Percentiles rank a stretch among this genome's conserved stretches.
Evolutionary conservation across 2,797 vertebrate genomes (phyloP).

Genomic region (Heterohyrax brucei): DNA sequence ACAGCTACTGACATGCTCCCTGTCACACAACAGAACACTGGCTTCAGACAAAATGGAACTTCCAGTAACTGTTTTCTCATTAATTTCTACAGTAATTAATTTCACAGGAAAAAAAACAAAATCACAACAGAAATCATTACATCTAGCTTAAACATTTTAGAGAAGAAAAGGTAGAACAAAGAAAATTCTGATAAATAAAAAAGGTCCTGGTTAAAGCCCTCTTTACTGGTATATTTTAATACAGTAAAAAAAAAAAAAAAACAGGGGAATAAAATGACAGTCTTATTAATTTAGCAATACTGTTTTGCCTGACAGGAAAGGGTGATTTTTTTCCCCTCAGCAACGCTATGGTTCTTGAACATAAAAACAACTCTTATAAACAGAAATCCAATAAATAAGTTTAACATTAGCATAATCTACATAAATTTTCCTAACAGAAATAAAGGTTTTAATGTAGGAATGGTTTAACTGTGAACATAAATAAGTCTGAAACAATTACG

Average conservation of each 20-base stretch:
- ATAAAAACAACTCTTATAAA: not conserved
- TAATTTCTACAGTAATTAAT: constrained; percentile 35
- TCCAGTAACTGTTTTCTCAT: not conserved
- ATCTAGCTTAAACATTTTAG: not conserved
- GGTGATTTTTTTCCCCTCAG: not conserved
- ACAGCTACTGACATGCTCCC: constrained; percentile 11
- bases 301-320: not conserved
- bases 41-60: constrained; percentile 45
- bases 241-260: too few relatives aligned
- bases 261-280: too few relatives aligned
- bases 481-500: not conserved
- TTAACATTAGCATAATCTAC: not conserved
- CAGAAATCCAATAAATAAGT: not conserved
- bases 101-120: not conserved
- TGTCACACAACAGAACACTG: not conserved
- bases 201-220: not conserved
- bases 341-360: not conserved
- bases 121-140: constrained; percentile 22
- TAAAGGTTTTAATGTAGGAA: not conserved
- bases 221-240: not conserved
- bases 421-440: not conserved
- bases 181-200: constrained; percentile 40
- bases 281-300: not conserved
- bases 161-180: not conserved
- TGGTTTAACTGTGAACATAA: not conserved